Evolutionary conservation across 2,888 invertebrate species (phyloP).

Genomic region (Eupsilia transversa): DNA sequence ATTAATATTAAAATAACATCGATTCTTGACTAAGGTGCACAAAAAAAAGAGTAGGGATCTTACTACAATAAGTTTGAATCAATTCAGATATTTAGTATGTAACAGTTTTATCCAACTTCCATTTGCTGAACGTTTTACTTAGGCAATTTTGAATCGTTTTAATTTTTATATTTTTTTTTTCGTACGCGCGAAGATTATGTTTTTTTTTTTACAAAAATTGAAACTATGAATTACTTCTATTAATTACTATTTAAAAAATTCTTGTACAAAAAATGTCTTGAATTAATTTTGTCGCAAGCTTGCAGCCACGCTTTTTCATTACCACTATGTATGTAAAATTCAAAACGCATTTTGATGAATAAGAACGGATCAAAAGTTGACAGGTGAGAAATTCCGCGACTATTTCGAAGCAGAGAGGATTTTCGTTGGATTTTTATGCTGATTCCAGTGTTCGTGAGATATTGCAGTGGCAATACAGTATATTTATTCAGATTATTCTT

Average conservation of each 20-base stretch:
- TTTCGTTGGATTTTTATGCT: conserved; percentile 50
- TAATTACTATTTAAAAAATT: not conserved
- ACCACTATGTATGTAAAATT: conserved; percentile 66
- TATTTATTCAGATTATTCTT: conserved; percentile 32
- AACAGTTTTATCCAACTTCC: not conserved
- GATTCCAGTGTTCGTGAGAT: conserved; percentile 28
- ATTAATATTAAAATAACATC: not conserved
- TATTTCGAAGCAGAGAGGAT: conserved; percentile 23
- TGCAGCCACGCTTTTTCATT: conserved; percentile 49
- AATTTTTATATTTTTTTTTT: no score
- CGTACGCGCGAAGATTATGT: no score
- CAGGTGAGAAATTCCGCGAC: conserved; percentile 70
- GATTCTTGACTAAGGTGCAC: not conserved
- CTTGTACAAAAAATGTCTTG: not conserved
- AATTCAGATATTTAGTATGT: not conserved
- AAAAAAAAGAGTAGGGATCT: not conserved
- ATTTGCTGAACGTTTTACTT: not conserved
- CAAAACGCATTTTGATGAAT: conserved; percentile 77
- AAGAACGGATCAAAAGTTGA: conserved; percentile 73
- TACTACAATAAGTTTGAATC: not conserved
- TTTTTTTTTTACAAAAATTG: not conserved
- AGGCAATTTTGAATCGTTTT: not conserved
- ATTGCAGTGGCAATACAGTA: conserved; percentile 21
- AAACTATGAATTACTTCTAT: no score
- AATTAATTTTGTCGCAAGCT: conserved; percentile 39